Conservation (phyloP, 1,140 invertebrate species). For the Euwallacea fornicatus region DNA sequence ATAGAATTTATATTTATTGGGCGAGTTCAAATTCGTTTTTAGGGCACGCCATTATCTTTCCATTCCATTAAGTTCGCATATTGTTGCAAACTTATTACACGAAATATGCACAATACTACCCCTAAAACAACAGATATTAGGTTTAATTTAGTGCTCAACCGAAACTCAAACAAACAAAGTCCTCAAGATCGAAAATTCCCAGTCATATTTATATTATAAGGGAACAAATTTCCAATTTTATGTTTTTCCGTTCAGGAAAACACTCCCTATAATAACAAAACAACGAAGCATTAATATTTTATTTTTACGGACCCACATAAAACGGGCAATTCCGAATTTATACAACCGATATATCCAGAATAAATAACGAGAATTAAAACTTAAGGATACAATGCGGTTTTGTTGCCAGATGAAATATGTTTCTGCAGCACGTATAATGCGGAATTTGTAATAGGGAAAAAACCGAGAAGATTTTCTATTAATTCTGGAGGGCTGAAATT, state of each 20-base stretch:
- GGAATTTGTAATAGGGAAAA: too few relatives aligned
- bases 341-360: constrained; percentile 25
- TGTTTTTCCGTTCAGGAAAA: constrained; percentile 26
- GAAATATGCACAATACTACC: too few relatives aligned
- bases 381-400: not conserved
- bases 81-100: too few relatives aligned
- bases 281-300: constrained; percentile 29
- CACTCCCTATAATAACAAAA: constrained; percentile 28
- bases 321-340: constrained; percentile 23
- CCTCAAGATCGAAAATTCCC: not conserved
- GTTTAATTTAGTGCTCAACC: not conserved
- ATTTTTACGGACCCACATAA: constrained; percentile 16
- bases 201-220: not conserved
- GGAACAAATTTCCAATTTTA: constrained; percentile 16
- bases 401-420: too few relatives aligned
- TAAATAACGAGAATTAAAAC: constrained; percentile 10
- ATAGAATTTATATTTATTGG: constrained; percentile 3
- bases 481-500: too few relatives aligned
- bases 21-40: too few relatives aligned
- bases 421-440: too few relatives aligned
- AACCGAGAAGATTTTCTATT: too few relatives aligned
- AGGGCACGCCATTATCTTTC: too few relatives aligned
- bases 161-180: not conserved
- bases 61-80: too few relatives aligned
- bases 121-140: not conserved